These are phyloP conservation scores for Diarsia mendica DNA, from an alignment of 2,888 invertebrate genomes.

Conservation along the genomic window DNA sequence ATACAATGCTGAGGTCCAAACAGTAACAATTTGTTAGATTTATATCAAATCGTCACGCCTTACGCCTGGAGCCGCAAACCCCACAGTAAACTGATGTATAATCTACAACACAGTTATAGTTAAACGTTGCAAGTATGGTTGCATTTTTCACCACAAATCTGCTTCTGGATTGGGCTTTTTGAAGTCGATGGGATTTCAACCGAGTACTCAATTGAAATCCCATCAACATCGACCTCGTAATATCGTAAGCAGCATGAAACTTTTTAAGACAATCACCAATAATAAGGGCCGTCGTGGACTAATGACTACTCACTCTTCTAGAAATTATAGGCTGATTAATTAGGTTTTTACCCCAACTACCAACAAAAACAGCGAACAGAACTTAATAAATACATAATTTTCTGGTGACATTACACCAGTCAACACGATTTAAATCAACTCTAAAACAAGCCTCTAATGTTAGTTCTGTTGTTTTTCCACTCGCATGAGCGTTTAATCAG, in stretches of 20 bases:
- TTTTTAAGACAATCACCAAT: not conserved
- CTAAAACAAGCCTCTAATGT: not conserved
- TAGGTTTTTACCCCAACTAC: not conserved
- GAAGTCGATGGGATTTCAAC: not conserved
- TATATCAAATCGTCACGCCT: conserved; percentile 43
- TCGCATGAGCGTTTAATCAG: not conserved
- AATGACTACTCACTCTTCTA: not conserved
- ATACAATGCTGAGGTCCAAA: conserved; percentile 30
- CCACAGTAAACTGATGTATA: not conserved
- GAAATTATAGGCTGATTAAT: not conserved
- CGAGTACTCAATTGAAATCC: too few species aligned
- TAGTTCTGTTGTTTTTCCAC: not conserved
- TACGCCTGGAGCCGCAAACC: conserved; percentile 24
- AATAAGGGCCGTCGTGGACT: not conserved
- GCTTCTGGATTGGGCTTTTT: not conserved
- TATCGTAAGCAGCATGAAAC: not conserved
- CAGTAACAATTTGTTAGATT: conserved; percentile 47
- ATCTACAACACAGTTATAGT: conserved; percentile 3
- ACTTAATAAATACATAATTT: not conserved
- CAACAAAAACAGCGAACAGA: not conserved
- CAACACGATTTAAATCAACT: not conserved
- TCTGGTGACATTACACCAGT: not conserved
- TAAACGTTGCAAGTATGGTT: not conserved
- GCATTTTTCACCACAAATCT: not conserved
- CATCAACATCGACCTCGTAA: too few species aligned